Base-by-base conservation (phyloP, 2,113 vertebrate genomes). In the Gymnorhina tibicen region DNA sequence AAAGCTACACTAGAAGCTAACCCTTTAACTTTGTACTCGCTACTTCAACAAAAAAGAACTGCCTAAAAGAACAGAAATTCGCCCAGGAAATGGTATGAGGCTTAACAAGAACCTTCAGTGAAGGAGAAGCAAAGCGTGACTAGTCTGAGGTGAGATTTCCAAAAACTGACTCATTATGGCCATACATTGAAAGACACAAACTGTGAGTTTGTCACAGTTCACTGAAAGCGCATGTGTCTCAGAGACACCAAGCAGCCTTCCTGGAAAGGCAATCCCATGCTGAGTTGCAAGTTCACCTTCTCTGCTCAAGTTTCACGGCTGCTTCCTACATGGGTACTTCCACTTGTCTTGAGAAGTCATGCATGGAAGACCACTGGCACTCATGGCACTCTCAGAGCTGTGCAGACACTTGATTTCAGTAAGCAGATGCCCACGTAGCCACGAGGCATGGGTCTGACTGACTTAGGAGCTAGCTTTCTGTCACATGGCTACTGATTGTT, bases 331-430 rank as follows among this genome's bases (percentile, higher is more conserved):
- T 2, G 35, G 17, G 33, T 42, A 12, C 15, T 86, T 69, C 49
- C 7, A 20, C n/a, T 66, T 7, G 0, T 17, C 63, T 49, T 3
- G 1, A 21, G 59, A 41, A 66, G 16, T 30, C 12, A 0, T 0
- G 5, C 21, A 4, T 6, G 37, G 73, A 69, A 87, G 33, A 66
- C 26, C 70, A 35, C 2, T 41, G 41, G 32, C 70, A 69, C 27
- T 73, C 26, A 3, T 3, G 7, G 68, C 7, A 26, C 33, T n/a
- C 56, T 24, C 59, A 69, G 41, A 73, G 59, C 30, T 44, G 16
- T 24, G 49, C 21, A 52, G 33, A 30, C 3, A 9, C 23, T 39
- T 20, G 10, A 39, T 64, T 85, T 85, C 37, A 62, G 27, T 6
- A 79, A 70, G 83, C 15, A 78, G 53, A 66, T 52, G 56, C 56